Conservation (phyloP, 1,140 invertebrate genomes). For the Arctopsyche grandis region DNA sequence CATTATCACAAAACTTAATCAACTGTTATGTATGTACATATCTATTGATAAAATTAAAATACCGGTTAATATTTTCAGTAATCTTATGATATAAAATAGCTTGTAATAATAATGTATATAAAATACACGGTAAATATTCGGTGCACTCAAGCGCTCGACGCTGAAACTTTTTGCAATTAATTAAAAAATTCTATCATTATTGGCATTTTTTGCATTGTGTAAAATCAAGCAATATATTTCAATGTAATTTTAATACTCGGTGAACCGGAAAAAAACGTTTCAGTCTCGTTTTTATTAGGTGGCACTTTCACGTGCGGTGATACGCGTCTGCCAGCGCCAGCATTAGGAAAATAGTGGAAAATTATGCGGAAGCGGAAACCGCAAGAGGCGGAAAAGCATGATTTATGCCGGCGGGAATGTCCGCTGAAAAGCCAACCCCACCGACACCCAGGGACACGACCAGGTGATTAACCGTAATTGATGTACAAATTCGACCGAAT, state of each 20-base stretch:
- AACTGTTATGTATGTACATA: no score
- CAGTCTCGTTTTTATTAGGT: background rate
- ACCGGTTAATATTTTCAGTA: no score
- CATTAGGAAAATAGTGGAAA: conserved; percentile 27
- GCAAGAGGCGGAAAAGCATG: conserved; percentile 34
- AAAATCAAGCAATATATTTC: no score
- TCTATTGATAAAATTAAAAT: no score
- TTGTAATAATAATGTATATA: no score
- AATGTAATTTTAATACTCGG: background rate
- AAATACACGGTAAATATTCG: no score
- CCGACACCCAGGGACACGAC: background rate
- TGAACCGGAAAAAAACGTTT: background rate
- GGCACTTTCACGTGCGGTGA: background rate
- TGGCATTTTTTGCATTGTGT: no score
- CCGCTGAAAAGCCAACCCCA: conserved; percentile 9
- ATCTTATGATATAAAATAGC: no score
- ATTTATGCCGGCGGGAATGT: conserved; percentile 36
- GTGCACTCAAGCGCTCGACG: no score
- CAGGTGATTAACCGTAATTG: conserved; percentile 30
- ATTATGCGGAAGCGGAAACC: conserved; percentile 39
- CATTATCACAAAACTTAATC: no score
- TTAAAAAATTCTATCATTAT: no score
- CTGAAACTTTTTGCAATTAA: no score
- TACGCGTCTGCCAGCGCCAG: background rate
- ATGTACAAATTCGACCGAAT: conserved; percentile 4